Evolutionary conservation across 2,113 vertebrate genomes (phyloP).

Genomic region (Prinia subflava): DNA sequence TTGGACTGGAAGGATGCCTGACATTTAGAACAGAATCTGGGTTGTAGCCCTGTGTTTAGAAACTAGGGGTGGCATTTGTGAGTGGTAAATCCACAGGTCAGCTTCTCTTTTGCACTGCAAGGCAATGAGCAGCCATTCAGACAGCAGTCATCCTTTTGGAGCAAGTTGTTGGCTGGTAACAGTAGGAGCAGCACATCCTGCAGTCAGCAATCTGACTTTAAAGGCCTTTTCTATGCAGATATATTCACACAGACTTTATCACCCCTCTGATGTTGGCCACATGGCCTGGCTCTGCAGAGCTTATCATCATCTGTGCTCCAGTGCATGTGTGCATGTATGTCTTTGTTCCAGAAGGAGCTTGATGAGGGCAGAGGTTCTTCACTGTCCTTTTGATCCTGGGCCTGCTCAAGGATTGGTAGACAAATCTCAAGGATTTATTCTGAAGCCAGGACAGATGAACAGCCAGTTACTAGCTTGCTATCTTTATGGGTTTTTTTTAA

Average conservation of each 20-base stretch:
- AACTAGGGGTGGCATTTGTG: neutral
- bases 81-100: neutral
- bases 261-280: neutral
- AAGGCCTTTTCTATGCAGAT: neutral
- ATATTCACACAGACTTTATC: neutral
- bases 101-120: accelerated
- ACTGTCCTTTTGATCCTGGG: neutral
- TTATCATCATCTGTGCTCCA: neutral
- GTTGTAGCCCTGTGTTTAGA: neutral
- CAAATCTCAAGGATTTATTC: neutral
- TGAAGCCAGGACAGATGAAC: neutral
- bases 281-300: neutral
- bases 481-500: neutral
- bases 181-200: neutral
- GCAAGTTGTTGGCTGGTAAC: neutral
- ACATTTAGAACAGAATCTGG: neutral
- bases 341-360: neutral
- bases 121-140: neutral
- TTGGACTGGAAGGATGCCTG: neutral
- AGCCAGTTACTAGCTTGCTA: neutral
- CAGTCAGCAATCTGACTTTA: neutral
- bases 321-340: accelerated
- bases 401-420: neutral
- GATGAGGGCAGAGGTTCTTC: neutral
- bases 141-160: neutral